Evolutionary conservation across 2,113 vertebrate species (phyloP), one percentile per base, ranked within the genome.

Genomic region (Laticauda laticaudata): DNA sequence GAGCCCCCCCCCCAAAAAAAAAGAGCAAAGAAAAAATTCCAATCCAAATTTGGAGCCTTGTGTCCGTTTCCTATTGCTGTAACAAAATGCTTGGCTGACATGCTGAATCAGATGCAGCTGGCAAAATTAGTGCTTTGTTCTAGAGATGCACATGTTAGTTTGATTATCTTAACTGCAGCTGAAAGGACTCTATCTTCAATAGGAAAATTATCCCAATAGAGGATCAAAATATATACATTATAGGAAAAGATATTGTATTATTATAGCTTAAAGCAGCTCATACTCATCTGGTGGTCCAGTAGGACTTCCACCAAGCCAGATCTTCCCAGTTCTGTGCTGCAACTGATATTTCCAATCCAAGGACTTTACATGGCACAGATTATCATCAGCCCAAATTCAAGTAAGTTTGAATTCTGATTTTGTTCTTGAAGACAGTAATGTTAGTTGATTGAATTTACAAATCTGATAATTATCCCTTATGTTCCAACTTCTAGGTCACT

Each of bases 101-200:
- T 56, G 92, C 90, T 92, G 92, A 95, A 93, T 94, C 90, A 85
- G 91, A 95, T 87, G 93, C 92, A 95, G 75, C 91, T 96, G 92
- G 95, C 96, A 95, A 85, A 95, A 94, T 59, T 0, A 75, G 92
- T 10, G 51, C 96, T 96, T 94, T 96, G 90, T 96, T 95, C 95
- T 93, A 93, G 92, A 0, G 0, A 93, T 90, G 93, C 96, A 96
- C 96, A 91, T 94, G 95, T 94, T 95, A 94, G 95, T 97, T 96
- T 96, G 93, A 94, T 64, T 87, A 93, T 96, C 96, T 96, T 97
- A 96, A 96, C 92, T 21, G 10, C 93, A 87, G 56, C 95, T 96
- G 96, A 96, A 96, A 96, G 90, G 93, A 75, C 92, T 95, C 94
- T 90, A 93, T 96, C 96, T 95, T 94, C 93, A 95, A 96, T 94